Base-by-base conservation (phyloP, 2,888 invertebrate species). In the Mycogona germanica region DNA sequence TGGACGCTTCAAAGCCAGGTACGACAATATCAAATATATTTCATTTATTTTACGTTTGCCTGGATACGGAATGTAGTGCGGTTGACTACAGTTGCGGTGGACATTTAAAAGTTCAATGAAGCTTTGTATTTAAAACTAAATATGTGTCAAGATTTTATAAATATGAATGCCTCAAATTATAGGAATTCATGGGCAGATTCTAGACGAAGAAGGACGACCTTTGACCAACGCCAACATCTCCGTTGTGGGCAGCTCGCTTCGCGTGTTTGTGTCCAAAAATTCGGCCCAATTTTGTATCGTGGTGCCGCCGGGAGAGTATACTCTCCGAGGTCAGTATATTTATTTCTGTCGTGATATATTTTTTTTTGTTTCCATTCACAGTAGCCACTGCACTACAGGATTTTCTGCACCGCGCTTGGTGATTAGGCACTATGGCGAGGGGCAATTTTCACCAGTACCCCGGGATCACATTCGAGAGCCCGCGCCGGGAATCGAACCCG, bases 221-320 rank as follows among this genome's bases (percentile, higher is more conserved):
- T 40, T 60, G 2, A 35, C 54, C 23, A 49, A 49, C 35, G 55
- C 53, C 35, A 46, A 44, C 21, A 50, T 61, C 12, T 30, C 25
- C 9, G 17, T 61, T 6, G 29, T 49, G 5, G 55, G 53, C 4
- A 49, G 40, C 30, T 40, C 53, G 12, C 71, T 75, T 0, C 68
- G 73, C 29, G 78, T 79, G 64, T 74, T 76, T 46, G 81, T 85
- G 0, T 75, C 82, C 0, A 73, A 73, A 62, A 84, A 82, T 67
- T 74, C 75, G 62, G 88, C 84, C 0, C 76, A 77, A 62, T 88
- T 82, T 68, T 80, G 81, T 65, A 72, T 82, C 46, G 76, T 83
- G 64, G 70, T 88, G 48, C 79, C 84, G 9, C 75, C 78, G 2
- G 87, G 84, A 12, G 68, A 73, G 26, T 84, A 86, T 66, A 71